These are phyloP conservation scores for Pristionchus arcanus DNA, from an alignment of 2,888 invertebrate genomes.

Conservation along the genomic window DNA sequence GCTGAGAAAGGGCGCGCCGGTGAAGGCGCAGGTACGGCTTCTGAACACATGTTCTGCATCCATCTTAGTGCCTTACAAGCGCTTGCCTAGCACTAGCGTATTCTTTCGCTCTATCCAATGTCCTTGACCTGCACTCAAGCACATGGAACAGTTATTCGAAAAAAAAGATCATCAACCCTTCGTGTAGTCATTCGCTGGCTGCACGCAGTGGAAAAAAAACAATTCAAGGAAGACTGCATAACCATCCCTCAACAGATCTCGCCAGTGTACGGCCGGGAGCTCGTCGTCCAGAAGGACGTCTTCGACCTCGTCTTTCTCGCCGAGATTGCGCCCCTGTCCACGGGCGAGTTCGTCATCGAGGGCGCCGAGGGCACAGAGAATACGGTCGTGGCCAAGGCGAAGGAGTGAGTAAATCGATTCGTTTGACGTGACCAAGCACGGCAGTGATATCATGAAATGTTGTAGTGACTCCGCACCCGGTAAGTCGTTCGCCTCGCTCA, in stretches of 20 bases:
- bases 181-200: too few species aligned
- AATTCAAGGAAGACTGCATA: too few species aligned
- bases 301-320: conserved; percentile 49
- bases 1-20: neutral
- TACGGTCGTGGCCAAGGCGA: neutral
- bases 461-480: conserved; percentile 22
- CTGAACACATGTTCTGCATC: too few species aligned
- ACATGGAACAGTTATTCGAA: too few species aligned
- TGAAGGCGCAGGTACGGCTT: conserved; percentile 22
- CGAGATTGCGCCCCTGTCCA: neutral
- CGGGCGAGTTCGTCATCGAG: conserved; percentile 42
- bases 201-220: too few species aligned
- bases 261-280: neutral
- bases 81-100: too few species aligned
- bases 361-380: neutral
- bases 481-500: conserved; percentile 12
- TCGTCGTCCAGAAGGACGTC: conserved; percentile 7
- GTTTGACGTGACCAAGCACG: neutral
- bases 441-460: neutral
- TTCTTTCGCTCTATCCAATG: too few species aligned
- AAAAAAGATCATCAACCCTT: too few species aligned
- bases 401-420: conserved; percentile 16
- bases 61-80: too few species aligned
- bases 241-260: neutral
- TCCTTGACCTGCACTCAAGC: too few species aligned